Conservation (phyloP, 2,888 invertebrate species). For the Coelopa pilipes region DNA sequence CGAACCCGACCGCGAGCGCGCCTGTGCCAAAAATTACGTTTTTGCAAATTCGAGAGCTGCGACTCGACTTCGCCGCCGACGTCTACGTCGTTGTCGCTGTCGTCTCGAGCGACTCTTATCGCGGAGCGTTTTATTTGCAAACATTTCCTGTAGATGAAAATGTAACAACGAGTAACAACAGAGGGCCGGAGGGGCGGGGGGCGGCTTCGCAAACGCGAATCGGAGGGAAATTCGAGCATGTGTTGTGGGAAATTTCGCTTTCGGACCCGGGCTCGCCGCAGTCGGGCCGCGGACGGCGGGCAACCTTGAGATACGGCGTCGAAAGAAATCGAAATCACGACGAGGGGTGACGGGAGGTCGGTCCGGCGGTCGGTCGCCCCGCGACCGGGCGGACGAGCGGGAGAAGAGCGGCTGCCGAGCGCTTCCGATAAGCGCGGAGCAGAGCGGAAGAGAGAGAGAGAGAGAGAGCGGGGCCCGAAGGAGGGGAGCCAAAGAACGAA, state of each 20-base stretch:
- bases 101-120: constrained; percentile 1
- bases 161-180: background rate
- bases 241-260: constrained; percentile 30
- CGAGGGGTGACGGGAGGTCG: too few species aligned
- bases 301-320: constrained; percentile 33
- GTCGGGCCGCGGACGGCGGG: too few species aligned
- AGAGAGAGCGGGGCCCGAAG: background rate
- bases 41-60: background rate
- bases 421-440: constrained; percentile 31
- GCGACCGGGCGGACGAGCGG: too few species aligned
- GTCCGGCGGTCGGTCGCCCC: too few species aligned
- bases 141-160: constrained; percentile 30
- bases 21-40: background rate
- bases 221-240: constrained; percentile 15
- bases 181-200: background rate
- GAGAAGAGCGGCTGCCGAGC: background rate
- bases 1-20: too few species aligned
- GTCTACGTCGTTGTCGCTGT: too few species aligned
- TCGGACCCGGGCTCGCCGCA: background rate
- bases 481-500: background rate
- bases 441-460: constrained; percentile 4
- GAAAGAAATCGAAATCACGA: constrained; percentile 25
- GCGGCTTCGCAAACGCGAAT: background rate
- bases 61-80: background rate
- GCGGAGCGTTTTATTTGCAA: constrained; percentile 1